Percentiles rank a stretch among this genome's conserved stretches.
Conservation (phyloP, 2,888 invertebrate genomes). For the Pandemis heparana region DNA sequence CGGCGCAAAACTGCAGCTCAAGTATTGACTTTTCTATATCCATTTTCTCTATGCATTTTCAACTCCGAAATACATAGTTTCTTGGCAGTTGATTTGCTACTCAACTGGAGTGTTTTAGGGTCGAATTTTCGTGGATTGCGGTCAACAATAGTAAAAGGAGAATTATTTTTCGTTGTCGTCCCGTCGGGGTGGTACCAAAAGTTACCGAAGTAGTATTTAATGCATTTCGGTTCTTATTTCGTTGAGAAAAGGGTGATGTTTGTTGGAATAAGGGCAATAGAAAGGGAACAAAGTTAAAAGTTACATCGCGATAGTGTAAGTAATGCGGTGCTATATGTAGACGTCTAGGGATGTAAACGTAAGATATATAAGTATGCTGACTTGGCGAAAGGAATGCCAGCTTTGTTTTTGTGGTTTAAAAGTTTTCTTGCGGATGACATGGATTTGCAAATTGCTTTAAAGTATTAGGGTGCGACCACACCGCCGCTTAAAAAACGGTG, state of each 20-base stretch:
- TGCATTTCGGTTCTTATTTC: conserved; percentile 16
- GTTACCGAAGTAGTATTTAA: conserved; percentile 23
- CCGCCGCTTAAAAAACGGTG: too few species aligned
- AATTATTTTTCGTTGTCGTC: conserved; percentile 61
- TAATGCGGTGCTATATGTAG: conserved; percentile 11
- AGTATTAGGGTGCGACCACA: too few species aligned
- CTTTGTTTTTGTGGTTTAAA: conserved; percentile 7
- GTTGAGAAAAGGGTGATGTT: conserved; percentile 13
- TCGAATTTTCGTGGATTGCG: conserved; percentile 42
- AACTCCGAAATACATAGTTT: conserved; percentile 38
- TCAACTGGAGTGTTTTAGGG: conserved; percentile 37
- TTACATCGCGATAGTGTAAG: conserved; percentile 34
- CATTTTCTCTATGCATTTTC: conserved; percentile 51
- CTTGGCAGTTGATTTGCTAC: conserved; percentile 43
- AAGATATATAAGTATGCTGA: conserved; percentile 2
- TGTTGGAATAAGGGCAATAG: conserved; percentile 7
- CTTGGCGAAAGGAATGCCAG: conserved; percentile 20
- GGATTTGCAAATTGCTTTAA: not conserved
- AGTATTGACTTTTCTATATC: conserved; percentile 64
- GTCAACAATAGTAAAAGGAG: conserved; percentile 36
- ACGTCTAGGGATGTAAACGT: conserved; percentile 6
- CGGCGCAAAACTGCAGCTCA: conserved; percentile 48
- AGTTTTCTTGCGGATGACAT: not conserved
- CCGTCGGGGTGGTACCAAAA: conserved; percentile 67
- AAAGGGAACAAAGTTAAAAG: conserved; percentile 42